phyloP scores from a whole-genome alignment of 2,888 invertebrate species.

The Tipula unca region DNA sequence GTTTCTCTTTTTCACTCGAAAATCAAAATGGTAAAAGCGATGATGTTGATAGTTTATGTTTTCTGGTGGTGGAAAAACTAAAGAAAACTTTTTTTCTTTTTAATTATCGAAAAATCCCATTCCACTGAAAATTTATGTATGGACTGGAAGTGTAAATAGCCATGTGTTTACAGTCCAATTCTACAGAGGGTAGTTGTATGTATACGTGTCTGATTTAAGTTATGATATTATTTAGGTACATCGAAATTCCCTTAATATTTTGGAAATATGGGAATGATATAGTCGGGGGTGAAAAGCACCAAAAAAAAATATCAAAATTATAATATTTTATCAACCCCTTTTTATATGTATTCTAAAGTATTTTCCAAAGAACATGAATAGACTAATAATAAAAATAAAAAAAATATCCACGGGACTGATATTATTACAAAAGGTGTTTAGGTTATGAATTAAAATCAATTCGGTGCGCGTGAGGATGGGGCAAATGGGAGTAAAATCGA shows the following conservation, averaged over 20 bases:
- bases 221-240: no score
- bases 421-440: neutral
- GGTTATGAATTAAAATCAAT: conserved; percentile 8
- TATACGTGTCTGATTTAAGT: neutral
- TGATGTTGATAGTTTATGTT: neutral
- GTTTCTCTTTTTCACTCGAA: neutral
- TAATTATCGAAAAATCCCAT: neutral
- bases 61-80: neutral
- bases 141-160: neutral
- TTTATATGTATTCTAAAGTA: neutral
- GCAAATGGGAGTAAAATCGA: neutral
- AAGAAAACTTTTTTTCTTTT: neutral
- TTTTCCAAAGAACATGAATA: neutral
- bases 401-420: neutral
- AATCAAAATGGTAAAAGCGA: neutral
- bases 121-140: neutral
- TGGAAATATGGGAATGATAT: neutral
- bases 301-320: neutral
- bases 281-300: neutral
- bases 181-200: neutral
- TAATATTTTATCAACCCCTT: neutral
- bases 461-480: neutral
- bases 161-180: neutral
- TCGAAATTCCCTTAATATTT: neutral
- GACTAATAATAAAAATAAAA: no score